These are phyloP conservation scores for Perdita meconis DNA, from an alignment of 2,888 invertebrate genomes.

Conservation along the genomic window DNA sequence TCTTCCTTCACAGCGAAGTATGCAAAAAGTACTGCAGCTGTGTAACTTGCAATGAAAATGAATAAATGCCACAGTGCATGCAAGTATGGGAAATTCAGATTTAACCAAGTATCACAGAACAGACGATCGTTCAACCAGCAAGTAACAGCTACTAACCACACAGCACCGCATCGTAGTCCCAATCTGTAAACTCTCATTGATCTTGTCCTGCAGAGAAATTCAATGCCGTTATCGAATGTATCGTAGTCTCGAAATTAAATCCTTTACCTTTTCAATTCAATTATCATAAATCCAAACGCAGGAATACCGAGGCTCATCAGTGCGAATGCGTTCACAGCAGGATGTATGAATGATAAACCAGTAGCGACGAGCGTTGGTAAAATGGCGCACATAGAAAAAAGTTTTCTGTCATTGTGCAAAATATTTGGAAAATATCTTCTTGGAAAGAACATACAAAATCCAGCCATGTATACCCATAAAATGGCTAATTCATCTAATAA, in stretches of 20 bases:
- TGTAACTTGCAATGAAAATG: slow-evolving; percentile 92
- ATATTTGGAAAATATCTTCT: slow-evolving; percentile 89
- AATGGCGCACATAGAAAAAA: slow-evolving; percentile 87
- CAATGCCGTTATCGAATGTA: not conserved
- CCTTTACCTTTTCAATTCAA: slow-evolving; percentile 88
- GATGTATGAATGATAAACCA: slow-evolving; percentile 89
- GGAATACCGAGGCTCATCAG: slow-evolving; percentile 91
- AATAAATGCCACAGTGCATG: slow-evolving; percentile 94
- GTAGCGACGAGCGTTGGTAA: slow-evolving; percentile 88
- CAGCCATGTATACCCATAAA: slow-evolving; percentile 92
- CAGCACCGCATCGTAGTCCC: slow-evolving; percentile 89
- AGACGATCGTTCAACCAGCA: slow-evolving; percentile 92
- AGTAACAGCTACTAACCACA: slow-evolving; percentile 89
- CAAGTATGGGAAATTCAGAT: slow-evolving; percentile 92
- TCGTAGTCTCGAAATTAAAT: not conserved
- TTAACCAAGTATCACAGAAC: slow-evolving; percentile 92
- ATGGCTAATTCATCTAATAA: slow-evolving; percentile 92
- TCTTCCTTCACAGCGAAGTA: slow-evolving; percentile 91
- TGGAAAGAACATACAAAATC: slow-evolving; percentile 91
- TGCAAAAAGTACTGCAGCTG: slow-evolving; percentile 91
- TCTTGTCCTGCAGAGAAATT: slow-evolving; percentile 84
- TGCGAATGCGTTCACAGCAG: slow-evolving; percentile 93
- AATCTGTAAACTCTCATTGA: slow-evolving; percentile 89
- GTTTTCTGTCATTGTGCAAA: slow-evolving; percentile 87
- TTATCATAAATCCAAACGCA: slow-evolving; percentile 88